phyloP scores from a whole-genome alignment of 2,113 vertebrate genomes.

The Cisticola juncidis region DNA sequence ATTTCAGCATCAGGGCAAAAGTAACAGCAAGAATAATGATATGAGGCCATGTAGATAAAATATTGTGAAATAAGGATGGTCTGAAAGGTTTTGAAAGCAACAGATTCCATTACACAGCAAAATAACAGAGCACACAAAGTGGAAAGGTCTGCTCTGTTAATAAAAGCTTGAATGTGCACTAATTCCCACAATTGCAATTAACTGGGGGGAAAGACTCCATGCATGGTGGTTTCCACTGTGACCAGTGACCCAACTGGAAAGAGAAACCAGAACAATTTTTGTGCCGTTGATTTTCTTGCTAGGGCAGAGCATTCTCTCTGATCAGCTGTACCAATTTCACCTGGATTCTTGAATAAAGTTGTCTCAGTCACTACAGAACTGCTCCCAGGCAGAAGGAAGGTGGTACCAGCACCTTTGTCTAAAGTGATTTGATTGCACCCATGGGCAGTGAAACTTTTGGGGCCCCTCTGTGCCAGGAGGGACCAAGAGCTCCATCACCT shows the following conservation, averaged over 20 bases:
- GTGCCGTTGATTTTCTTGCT: not conserved
- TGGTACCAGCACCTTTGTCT: not conserved
- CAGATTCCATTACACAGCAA: not conserved
- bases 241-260: not conserved
- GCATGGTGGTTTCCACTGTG: not conserved
- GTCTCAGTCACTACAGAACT: not conserved
- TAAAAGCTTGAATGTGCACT: not conserved
- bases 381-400: not conserved
- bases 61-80: not conserved
- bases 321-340: not conserved
- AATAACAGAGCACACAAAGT: not conserved
- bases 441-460: not conserved
- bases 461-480: not conserved
- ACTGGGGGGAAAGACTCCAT: not conserved
- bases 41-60: not conserved
- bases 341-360: not conserved
- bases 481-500: not conserved
- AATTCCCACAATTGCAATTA: not conserved
- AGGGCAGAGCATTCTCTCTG: not conserved
- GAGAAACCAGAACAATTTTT: not conserved
- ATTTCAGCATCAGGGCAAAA: not conserved
- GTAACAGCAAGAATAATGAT: not conserved
- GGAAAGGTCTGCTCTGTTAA: not conserved
- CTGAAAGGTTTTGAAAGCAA: not conserved
- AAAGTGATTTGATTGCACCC: rapidly evolving